Conservation (phyloP, 2,888 invertebrate species). For the Leptopilina drosophilae region DNA sequence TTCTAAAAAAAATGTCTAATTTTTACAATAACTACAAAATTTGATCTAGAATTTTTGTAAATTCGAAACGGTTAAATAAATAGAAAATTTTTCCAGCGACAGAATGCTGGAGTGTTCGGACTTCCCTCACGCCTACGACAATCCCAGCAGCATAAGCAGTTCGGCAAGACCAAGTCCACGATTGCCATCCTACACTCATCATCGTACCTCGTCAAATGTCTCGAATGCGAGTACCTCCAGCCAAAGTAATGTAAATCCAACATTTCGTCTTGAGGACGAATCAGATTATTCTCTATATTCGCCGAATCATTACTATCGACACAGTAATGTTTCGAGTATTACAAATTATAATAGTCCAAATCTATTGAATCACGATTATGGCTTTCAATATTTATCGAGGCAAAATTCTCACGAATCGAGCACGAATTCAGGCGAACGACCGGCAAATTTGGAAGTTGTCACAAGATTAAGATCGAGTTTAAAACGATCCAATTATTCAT, state of each 20-base stretch:
- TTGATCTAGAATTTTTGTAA: too few relatives aligned
- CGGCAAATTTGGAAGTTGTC: constrained; percentile 83
- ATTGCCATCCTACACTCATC: constrained; percentile 81
- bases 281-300: constrained; percentile 75
- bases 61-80: too few relatives aligned
- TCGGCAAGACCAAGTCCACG: constrained; percentile 74
- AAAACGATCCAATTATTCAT: constrained; percentile 83
- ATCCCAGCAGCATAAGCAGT: constrained; percentile 78
- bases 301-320: constrained; percentile 77
- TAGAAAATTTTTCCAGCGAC: constrained; percentile 55
- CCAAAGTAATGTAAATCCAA: constrained; percentile 81
- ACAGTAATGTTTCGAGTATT: constrained; percentile 55
- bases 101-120: constrained; percentile 73
- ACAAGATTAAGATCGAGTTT: constrained; percentile 88
- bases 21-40: too few relatives aligned
- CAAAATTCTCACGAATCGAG: constrained; percentile 78
- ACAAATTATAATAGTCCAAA: constrained; percentile 61
- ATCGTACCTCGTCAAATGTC: constrained; percentile 79
- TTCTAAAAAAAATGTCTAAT: too few relatives aligned
- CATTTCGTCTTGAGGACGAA: constrained; percentile 82
- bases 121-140: constrained; percentile 79
- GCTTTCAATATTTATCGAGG: constrained; percentile 71
- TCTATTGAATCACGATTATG: constrained; percentile 71
- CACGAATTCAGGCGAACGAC: constrained; percentile 78
- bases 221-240: constrained; percentile 81